A percentile compares a stretch with the other conserved stretches of the same genome.
Evolutionary conservation across 2,888 invertebrate genomes (phyloP).

Genomic region (Toxonevra muliebris): DNA sequence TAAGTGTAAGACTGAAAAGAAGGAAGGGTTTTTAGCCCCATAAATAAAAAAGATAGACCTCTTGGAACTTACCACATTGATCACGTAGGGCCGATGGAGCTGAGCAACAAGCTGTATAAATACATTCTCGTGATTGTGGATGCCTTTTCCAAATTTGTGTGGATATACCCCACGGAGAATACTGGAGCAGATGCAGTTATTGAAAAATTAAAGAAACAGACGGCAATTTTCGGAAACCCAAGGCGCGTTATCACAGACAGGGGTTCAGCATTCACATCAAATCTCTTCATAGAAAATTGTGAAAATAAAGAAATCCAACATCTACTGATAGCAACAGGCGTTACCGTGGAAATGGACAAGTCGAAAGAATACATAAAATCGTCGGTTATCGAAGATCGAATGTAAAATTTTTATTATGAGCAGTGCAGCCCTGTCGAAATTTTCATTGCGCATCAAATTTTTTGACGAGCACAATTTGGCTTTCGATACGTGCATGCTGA

Average conservation of each 20-base stretch:
- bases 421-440: no score
- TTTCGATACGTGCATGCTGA: no score
- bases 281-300: conserved; percentile 54
- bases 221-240: conserved; percentile 42
- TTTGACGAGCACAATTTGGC: no score
- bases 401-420: no score
- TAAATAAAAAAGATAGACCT: conserved; percentile 30
- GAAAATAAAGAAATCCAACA: conserved; percentile 46
- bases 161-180: conserved; percentile 52
- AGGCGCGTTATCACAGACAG: conserved; percentile 54
- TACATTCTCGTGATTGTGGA: conserved; percentile 55
- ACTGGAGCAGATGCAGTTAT: conserved; percentile 48
- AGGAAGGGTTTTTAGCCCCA: conserved; percentile 32
- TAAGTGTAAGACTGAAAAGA: conserved; percentile 43
- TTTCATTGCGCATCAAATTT: no score
- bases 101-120: conserved; percentile 52
- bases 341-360: conserved; percentile 3
- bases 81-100: conserved; percentile 53
- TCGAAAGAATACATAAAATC: conserved; percentile 1
- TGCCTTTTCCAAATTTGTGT: conserved; percentile 55
- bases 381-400: no score
- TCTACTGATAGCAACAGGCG: conserved; percentile 48
- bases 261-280: conserved; percentile 57
- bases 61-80: conserved; percentile 52
- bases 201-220: conserved; percentile 40